These are phyloP conservation scores for Pocillopora verrucosa DNA, from an alignment of 64 coral and sea anemone species.

Conservation along the genomic window DNA sequence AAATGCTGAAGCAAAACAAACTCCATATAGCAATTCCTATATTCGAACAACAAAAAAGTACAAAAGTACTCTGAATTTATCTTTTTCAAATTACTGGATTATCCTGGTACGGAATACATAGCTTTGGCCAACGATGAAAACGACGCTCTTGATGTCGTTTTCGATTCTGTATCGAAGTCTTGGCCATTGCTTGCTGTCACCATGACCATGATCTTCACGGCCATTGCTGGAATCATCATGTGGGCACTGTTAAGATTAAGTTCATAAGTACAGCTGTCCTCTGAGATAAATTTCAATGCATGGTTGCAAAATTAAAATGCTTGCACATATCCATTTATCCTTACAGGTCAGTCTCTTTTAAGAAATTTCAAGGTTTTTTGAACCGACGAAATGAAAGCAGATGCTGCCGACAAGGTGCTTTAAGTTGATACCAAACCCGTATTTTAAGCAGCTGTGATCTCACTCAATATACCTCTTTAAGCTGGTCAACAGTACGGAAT, in stretches of 20 bases:
- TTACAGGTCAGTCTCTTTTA: too few relatives aligned
- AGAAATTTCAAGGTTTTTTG: too few relatives aligned
- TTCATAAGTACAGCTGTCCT: background rate
- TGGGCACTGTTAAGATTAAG: conserved; percentile 25
- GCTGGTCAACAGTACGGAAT: too few relatives aligned
- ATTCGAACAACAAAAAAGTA: too few relatives aligned
- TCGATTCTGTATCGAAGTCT: background rate
- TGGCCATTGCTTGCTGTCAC: conserved; percentile 62
- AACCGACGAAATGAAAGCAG: too few relatives aligned
- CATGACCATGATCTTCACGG: conserved; percentile 35
- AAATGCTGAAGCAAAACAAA: background rate
- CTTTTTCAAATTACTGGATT: conserved; percentile 21
- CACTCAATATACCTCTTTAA: too few relatives aligned
- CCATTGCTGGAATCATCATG: conserved; percentile 53
- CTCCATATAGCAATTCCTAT: background rate
- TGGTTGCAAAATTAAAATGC: too few relatives aligned
- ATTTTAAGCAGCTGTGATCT: too few relatives aligned
- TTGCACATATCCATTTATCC: background rate
- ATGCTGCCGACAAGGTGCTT: too few relatives aligned
- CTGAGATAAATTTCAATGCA: too few relatives aligned
- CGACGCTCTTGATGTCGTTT: background rate
- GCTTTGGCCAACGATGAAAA: background rate
- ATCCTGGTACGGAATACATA: conserved; percentile 51
- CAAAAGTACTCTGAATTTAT: background rate
- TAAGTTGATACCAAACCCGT: too few relatives aligned